These are phyloP conservation scores for Antechinus stuartii DNA, from an alignment of 2,113 vertebrate species.

Conservation along the genomic window DNA sequence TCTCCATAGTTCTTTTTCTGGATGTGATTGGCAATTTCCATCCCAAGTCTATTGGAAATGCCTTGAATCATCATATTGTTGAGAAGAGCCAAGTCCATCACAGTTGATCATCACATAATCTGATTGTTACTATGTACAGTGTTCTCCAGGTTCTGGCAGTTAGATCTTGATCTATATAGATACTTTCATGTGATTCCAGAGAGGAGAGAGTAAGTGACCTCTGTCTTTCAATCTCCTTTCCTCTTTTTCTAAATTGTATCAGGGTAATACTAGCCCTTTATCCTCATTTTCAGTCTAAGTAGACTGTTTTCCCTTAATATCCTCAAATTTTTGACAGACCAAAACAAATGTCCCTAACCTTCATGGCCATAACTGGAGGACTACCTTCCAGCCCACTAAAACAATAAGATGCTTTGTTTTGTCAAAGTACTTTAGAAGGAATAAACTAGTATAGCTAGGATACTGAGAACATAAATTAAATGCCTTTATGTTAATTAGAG, in stretches of 20 bases:
- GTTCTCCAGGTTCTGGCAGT: no score
- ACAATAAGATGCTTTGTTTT: not conserved
- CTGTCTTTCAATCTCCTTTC: slow-evolving; percentile 6
- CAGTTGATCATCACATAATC: no score
- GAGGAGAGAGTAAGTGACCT: not conserved
- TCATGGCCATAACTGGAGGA: not conserved
- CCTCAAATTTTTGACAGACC: not conserved
- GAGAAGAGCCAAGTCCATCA: no score
- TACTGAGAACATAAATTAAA: not conserved
- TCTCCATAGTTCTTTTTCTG: no score
- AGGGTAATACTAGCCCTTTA: not conserved
- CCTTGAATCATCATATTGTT: no score
- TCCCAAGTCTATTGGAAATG: no score
- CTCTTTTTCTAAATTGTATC: not conserved
- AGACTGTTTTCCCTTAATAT: not conserved
- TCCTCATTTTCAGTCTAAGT: not conserved
- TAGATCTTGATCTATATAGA: not conserved
- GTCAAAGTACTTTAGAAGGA: slow-evolving; percentile 4
- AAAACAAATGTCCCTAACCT: no score
- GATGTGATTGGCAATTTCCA: no score
- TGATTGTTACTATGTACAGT: no score
- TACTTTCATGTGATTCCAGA: not conserved
- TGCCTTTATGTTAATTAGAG: slow-evolving; percentile 13
- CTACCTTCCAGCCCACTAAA: not conserved
- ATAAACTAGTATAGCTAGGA: not conserved